These are phyloP conservation scores for Falco peregrinus DNA, from an alignment of 2,797 vertebrate genomes.

Conservation along the genomic window DNA sequence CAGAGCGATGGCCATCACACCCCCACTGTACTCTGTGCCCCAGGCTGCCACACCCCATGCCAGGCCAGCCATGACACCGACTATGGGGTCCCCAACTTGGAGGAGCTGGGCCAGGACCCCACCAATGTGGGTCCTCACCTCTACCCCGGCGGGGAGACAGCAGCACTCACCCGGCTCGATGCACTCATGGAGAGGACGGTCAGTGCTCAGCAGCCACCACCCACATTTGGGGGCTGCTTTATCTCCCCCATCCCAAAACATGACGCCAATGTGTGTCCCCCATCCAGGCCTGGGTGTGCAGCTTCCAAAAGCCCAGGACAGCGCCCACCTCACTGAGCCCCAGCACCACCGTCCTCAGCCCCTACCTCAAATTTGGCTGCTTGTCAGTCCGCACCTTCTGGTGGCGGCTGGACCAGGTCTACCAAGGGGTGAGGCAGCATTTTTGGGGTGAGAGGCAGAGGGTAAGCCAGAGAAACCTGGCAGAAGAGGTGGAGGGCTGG, in stretches of 20 bases:
- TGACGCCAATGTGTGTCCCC: fast-evolving
- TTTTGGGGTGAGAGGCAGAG: neutral
- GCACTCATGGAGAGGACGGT: constrained; percentile 76
- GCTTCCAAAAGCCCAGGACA: constrained; percentile 81
- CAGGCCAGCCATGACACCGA: neutral
- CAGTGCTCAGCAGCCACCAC: neutral
- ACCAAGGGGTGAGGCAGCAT: constrained; percentile 71
- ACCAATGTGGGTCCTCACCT: constrained; percentile 48
- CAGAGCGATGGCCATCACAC: neutral
- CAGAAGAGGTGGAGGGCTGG: neutral
- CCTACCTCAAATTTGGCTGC: constrained; percentile 80
- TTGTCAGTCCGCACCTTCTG: constrained; percentile 82
- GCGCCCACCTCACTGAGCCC: constrained; percentile 80
- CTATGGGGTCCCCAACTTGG: constrained; percentile 65
- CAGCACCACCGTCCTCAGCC: constrained; percentile 85
- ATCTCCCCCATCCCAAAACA: neutral
- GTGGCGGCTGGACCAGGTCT: constrained; percentile 78
- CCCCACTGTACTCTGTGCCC: fast-evolving
- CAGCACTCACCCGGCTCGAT: constrained; percentile 76
- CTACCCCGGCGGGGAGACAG: constrained; percentile 77
- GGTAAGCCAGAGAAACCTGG: neutral
- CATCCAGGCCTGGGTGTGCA: constrained; percentile 78
- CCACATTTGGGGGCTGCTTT: neutral
- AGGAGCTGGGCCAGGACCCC: constrained; percentile 72
- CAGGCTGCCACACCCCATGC: constrained; percentile 65